These are phyloP conservation scores for Oxygymnocypris stewartii DNA, from an alignment of 2,113 vertebrate species.

Conservation along the genomic window DNA sequence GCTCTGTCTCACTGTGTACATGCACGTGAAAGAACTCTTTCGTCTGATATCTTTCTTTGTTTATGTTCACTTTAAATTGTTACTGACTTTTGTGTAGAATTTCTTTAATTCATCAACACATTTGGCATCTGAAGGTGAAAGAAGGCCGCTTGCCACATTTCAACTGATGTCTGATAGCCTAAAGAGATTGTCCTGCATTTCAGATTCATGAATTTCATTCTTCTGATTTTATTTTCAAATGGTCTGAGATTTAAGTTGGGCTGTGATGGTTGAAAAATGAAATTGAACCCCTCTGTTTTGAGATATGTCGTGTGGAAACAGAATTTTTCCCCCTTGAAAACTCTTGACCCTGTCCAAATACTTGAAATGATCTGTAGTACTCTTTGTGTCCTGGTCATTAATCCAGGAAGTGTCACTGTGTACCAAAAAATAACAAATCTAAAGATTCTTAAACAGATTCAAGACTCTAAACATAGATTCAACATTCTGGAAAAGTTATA, in stretches of 20 bases:
- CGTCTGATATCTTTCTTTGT: constrained; percentile 13
- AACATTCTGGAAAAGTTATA: not conserved
- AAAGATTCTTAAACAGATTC: too few species aligned
- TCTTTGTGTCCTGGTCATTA: not conserved
- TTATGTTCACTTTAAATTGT: constrained; percentile 27
- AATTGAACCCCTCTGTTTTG: constrained; percentile 3
- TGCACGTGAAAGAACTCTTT: not conserved
- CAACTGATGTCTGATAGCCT: constrained; percentile 35
- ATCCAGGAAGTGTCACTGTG: not conserved
- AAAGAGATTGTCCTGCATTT: constrained; percentile 50
- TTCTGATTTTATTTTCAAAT: constrained; percentile 35
- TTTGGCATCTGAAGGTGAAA: not conserved
- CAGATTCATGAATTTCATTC: constrained; percentile 30
- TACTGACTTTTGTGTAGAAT: constrained; percentile 40
- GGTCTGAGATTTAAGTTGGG: not conserved
- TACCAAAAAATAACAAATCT: not conserved
- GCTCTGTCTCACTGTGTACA: constrained; percentile 38
- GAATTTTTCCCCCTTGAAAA: not conserved
- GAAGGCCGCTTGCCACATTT: not conserved
- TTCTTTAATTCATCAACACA: constrained; percentile 19
- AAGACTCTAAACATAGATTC: not conserved
- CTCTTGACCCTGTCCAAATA: constrained; percentile 11
- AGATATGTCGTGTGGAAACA: not conserved
- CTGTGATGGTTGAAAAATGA: not conserved
- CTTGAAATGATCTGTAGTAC: constrained; percentile 3